Percentiles rank a stretch among this genome's conserved stretches.
Conservation (phyloP, 2,797 vertebrate species). For the Propithecus perrieri region DNA sequence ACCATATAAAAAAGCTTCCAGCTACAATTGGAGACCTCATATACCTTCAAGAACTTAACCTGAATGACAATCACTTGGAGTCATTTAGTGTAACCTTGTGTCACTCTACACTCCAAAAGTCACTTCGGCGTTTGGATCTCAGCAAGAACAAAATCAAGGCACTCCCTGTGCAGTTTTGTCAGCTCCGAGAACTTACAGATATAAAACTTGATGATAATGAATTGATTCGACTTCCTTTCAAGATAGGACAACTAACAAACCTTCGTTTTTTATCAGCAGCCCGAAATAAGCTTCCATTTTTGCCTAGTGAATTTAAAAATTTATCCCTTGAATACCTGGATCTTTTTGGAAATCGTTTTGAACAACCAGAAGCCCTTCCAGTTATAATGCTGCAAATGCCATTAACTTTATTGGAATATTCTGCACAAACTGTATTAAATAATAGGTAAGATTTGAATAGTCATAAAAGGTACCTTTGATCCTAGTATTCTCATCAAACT, state of each 20-base stretch:
- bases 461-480: neutral
- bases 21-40: conserved; percentile 92
- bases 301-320: conserved; percentile 92
- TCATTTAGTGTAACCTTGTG: conserved; percentile 92
- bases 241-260: conserved; percentile 89
- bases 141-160: conserved; percentile 93
- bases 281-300: conserved; percentile 91
- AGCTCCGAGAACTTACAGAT: conserved; percentile 88
- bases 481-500: neutral
- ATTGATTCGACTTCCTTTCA: conserved; percentile 90
- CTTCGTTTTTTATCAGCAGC: conserved; percentile 93
- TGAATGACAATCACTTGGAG: conserved; percentile 95
- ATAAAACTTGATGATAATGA: conserved; percentile 94
- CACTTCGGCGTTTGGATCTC: conserved; percentile 93
- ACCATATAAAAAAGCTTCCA: conserved; percentile 95
- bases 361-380: conserved; percentile 90
- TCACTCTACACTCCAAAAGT: conserved; percentile 90
- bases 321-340: conserved; percentile 95
- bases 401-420: conserved; percentile 90
- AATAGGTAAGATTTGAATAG: conserved; percentile 88
- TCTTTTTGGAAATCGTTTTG: conserved; percentile 95
- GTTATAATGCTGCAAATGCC: conserved; percentile 92
- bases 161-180: conserved; percentile 93
- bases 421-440: conserved; percentile 88
- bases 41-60: conserved; percentile 92